Base-by-base conservation (phyloP, 2,113 vertebrate genomes). In the Chinchilla lanigera region DNA sequence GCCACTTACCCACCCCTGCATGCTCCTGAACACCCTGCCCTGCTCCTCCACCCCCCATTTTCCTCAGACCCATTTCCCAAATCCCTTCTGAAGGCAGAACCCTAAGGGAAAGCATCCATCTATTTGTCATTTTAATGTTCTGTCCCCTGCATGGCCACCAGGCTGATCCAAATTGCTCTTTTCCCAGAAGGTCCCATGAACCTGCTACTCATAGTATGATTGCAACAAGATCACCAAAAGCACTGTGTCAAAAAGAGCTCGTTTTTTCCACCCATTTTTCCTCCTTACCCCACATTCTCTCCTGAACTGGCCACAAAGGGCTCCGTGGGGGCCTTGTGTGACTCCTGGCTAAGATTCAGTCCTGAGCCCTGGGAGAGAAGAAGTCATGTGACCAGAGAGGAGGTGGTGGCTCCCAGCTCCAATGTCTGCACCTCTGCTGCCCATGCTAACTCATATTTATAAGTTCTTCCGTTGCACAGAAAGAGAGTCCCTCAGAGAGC, bases 221-320 rank as follows among this genome's bases (percentile, higher is more conserved):
- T 92, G 41, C 47, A 73, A 60, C 81, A 80, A 91, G n/a, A 75
- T 4, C 26, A 75, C 41, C 90, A 47, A 54, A 97, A 87, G 77
- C 56, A 61, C 33, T 30, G 2, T 5, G 0, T 78, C 71, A 91
- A 89, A 95, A 96, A 83, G 77, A 89, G 77, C 54, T 20, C 35
- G 1, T 44, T 86, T 83, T 89, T 94, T 83, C 91, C 54, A 85
- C 24, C 50, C 60, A 80, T 3, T 56, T 96, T 65, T 63, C 80
- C 50, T 89, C 81, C 90, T 97, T 61, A 82, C 54, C 54, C 67
- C 17, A 89, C n/a, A 85, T 17, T 44, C 81, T 88, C 83, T 85
- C 63, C 71, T 60, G 56, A 85, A 41, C 24, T 89, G 71, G 20
- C 58, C 41, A 38, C 54, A 81, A 78, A 82, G 63, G 38, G 71